Evolutionary conservation across 2,113 vertebrate genomes (phyloP).

Genomic region (Mirounga angustirostris): DNA sequence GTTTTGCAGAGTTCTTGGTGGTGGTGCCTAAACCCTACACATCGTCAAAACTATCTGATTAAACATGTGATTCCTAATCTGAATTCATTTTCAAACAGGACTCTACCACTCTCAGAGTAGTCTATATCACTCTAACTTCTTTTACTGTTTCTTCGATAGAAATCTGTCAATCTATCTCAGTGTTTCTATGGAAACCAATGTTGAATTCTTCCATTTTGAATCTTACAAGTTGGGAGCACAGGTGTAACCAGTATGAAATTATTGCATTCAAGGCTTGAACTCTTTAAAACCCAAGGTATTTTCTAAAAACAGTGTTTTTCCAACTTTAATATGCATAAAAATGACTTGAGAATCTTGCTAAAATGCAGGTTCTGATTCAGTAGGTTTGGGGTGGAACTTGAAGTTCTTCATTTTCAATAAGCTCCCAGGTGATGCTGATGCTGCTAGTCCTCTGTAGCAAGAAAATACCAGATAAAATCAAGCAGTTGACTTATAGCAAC

Average conservation of each 20-base stretch:
- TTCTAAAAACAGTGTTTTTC: slow-evolving; percentile 15
- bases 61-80: not conserved
- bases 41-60: not conserved
- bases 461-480: not conserved
- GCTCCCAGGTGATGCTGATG: not conserved
- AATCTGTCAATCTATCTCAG: not conserved
- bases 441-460: not conserved
- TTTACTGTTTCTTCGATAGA: not conserved
- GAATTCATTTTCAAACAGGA: not conserved
- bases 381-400: not conserved
- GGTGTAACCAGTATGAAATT: not conserved
- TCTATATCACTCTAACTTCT: not conserved
- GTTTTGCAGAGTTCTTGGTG: not conserved
- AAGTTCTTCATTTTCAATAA: not conserved
- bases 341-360: not conserved
- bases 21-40: not conserved
- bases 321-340: not conserved
- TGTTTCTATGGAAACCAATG: not conserved
- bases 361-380: not conserved
- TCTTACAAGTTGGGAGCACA: not conserved
- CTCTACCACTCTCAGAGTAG: not conserved
- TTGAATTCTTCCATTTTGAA: slow-evolving; percentile 8
- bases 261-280: not conserved
- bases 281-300: not conserved
- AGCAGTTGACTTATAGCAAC: not conserved